Base-by-base conservation (phyloP, 1,140 invertebrate genomes). In the Anoplophora glabripennis region DNA sequence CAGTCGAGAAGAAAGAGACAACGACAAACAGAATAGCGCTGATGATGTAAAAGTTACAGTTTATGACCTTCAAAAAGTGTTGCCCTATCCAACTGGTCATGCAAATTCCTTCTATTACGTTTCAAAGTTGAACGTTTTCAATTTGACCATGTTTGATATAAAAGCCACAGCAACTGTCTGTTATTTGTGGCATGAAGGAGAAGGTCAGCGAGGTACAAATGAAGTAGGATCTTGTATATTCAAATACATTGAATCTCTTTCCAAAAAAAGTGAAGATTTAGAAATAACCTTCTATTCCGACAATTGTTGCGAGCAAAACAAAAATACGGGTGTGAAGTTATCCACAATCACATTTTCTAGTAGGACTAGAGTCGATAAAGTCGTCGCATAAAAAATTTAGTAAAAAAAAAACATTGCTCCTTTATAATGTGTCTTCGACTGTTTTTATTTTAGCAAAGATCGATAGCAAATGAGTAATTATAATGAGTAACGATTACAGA, bases 171-270 rank as follows among this genome's bases (percentile, higher is more conserved):
- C 63, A 17, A 54, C 53, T 15, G n/a, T 57, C 10, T 74, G 68
- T 37, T 73, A 62, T 63, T 33, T 70, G 15, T 72, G 71, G 68
- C 51, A 74, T 52, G 72, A 74, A 63, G 53, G 53, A 10, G 40
- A 59, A 33, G 70, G 49, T 8, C 40, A 65, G 1, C 52, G 64
- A 35, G 72, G 70, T 9, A 57, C 59, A 18, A 64, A 57, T 61
- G 68, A 71, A 59, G 52, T 71, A 35, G 63, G 64, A 37, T 59
- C 66, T 17, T 71, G 67, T 47, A 46, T 72, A 14, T 52, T 40
- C 5, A 21, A 56, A 17, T 68, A 61, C 58, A 48, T 66, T n/a
- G 4, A 49, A 49, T 35, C 1, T 35, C 12, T 5, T 9, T 33
- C 38, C 58, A 46, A 44, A 47, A 33, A 63, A 63, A 37, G 12